These are phyloP conservation scores for Galeopsomyia nigrocyanea DNA, from an alignment of 2,888 invertebrate genomes.

Conservation along the genomic window DNA sequence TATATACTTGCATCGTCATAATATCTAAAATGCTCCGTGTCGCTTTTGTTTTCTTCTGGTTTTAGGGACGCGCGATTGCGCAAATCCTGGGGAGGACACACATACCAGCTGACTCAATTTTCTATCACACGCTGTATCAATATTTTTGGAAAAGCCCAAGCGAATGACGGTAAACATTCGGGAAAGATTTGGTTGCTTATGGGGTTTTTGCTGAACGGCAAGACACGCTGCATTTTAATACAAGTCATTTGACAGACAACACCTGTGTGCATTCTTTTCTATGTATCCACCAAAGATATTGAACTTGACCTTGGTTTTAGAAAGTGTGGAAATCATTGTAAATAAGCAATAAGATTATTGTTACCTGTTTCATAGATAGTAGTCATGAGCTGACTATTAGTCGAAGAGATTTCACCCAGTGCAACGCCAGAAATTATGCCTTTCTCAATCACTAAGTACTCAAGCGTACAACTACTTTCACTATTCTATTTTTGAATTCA, in stretches of 20 bases:
- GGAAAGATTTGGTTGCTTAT: not conserved
- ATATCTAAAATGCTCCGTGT: not conserved
- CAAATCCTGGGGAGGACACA: conserved; percentile 15
- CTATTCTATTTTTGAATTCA: too few relatives aligned
- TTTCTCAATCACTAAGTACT: not conserved
- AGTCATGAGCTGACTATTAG: conserved; percentile 6
- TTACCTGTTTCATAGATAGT: conserved; percentile 17
- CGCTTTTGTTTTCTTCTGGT: not conserved
- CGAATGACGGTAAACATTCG: not conserved
- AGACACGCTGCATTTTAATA: not conserved
- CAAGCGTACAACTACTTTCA: too few relatives aligned
- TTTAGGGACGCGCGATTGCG: conserved; percentile 27
- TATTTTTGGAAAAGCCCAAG: conserved; percentile 8
- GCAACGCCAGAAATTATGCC: conserved; percentile 18
- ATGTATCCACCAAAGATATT: not conserved
- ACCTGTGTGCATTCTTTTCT: conserved; percentile 11
- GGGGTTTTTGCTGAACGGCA: not conserved
- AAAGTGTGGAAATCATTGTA: not conserved
- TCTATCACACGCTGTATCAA: not conserved
- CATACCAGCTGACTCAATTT: conserved; percentile 20
- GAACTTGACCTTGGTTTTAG: not conserved
- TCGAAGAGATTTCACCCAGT: not conserved
- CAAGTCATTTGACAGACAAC: not conserved
- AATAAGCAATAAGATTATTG: conserved; percentile 10
- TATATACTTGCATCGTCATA: too few relatives aligned